Conservation (phyloP, 2,113 vertebrate species). For the Leucosticte australis region DNA sequence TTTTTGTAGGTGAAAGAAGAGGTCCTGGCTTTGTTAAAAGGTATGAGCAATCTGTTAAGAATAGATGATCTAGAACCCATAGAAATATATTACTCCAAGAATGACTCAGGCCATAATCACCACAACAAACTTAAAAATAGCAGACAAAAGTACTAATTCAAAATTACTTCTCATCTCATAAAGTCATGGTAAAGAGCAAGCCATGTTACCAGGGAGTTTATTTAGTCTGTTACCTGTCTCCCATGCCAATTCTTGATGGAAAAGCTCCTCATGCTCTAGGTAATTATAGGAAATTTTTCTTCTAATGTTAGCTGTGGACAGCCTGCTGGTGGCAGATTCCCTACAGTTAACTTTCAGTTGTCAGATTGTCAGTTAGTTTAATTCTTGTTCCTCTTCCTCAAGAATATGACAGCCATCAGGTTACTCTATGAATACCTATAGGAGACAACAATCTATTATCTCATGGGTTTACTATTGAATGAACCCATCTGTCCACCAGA, state of each 20-base stretch:
- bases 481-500: background rate
- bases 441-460: background rate
- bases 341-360: background rate
- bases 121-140: background rate
- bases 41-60: background rate
- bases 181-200: background rate
- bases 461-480: background rate
- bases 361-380: background rate
- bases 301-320: background rate
- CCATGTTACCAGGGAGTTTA: background rate
- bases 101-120: conserved; percentile 11
- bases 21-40: background rate
- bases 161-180: background rate
- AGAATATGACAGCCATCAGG: background rate
- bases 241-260: background rate
- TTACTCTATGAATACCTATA: background rate
- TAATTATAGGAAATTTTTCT: background rate
- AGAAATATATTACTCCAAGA: background rate
- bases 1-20: background rate
- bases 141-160: background rate
- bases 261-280: background rate
- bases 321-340: background rate
- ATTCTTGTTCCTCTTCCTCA: background rate
- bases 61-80: background rate
- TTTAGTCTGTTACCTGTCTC: background rate